Evolutionary conservation across 2,797 vertebrate genomes (phyloP).

Genomic region (Hozukius guyotensis): DNA sequence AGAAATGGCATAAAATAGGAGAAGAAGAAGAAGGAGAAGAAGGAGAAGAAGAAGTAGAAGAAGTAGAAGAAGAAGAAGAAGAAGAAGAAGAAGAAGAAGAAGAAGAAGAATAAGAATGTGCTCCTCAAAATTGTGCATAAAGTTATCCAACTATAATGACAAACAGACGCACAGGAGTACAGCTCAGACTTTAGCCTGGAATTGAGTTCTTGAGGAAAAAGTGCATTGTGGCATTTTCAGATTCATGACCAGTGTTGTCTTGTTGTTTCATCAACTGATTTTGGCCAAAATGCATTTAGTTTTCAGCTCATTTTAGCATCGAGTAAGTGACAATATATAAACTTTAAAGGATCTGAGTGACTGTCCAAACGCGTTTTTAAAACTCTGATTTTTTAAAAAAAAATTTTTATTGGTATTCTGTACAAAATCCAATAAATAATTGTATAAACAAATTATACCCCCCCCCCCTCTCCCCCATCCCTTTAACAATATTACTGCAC

Average conservation of each 20-base stretch:
- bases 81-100: background rate
- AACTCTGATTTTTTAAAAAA: no score
- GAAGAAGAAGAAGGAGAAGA: background rate
- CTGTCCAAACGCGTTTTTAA: background rate
- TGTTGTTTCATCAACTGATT: background rate
- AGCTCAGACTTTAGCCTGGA: background rate
- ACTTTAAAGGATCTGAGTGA: background rate
- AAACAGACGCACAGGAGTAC: background rate
- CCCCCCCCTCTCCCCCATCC: no score
- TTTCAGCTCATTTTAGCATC: background rate
- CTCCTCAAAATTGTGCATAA: background rate
- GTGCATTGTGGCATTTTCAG: background rate
- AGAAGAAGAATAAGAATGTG: background rate
- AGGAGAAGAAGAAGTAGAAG: no score
- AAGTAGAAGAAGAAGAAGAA: no score
- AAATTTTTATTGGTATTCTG: no score
- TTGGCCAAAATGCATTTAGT: background rate
- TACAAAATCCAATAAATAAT: no score
- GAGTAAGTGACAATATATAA: rapidly evolving
- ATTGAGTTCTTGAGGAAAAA: background rate
- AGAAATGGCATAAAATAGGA: background rate
- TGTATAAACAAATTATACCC: no score
- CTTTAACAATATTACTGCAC: no score
- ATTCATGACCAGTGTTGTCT: background rate
- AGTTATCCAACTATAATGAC: background rate